Evolutionary conservation across 2,797 vertebrate species (phyloP).

Genomic region (Anguilla marmorata): DNA sequence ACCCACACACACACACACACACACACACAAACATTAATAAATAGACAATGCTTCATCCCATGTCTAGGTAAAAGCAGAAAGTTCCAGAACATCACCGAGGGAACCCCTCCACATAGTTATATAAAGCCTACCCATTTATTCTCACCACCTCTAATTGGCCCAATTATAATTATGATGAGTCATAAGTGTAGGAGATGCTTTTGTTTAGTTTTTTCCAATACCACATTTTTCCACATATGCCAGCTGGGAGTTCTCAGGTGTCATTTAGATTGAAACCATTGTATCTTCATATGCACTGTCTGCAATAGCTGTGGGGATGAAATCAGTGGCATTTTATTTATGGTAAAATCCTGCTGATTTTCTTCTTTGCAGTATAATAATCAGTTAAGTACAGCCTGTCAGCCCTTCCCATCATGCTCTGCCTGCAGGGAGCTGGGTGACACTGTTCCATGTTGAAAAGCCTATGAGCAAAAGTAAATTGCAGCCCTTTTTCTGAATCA

Average conservation of each 20-base stretch:
- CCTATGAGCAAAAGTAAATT: not conserved
- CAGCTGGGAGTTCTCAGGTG: not conserved
- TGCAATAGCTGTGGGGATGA: not conserved
- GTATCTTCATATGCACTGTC: not conserved
- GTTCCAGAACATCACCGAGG: too few species aligned
- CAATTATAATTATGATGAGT: not conserved
- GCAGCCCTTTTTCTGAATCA: not conserved
- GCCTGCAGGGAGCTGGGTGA: not conserved
- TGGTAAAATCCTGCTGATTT: not conserved
- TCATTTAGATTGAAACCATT: not conserved
- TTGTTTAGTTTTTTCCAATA: not conserved
- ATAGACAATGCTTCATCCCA: too few species aligned
- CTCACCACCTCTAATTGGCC: not conserved
- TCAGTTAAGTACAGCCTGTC: not conserved
- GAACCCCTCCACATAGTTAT: not conserved
- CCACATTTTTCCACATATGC: not conserved
- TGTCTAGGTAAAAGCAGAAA: too few species aligned
- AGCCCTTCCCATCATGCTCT: not conserved
- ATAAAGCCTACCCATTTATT: not conserved
- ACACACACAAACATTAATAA: too few species aligned
- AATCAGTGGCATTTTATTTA: not conserved
- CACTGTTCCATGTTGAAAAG: not conserved
- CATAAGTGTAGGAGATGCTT: not conserved
- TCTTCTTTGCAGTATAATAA: not conserved
- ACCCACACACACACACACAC: too few species aligned